A percentile compares a stretch with the other conserved stretches of the same genome.
These are phyloP conservation scores for Hesperophylax magnus DNA, from an alignment of 1,140 invertebrate species.

Conservation along the genomic window DNA sequence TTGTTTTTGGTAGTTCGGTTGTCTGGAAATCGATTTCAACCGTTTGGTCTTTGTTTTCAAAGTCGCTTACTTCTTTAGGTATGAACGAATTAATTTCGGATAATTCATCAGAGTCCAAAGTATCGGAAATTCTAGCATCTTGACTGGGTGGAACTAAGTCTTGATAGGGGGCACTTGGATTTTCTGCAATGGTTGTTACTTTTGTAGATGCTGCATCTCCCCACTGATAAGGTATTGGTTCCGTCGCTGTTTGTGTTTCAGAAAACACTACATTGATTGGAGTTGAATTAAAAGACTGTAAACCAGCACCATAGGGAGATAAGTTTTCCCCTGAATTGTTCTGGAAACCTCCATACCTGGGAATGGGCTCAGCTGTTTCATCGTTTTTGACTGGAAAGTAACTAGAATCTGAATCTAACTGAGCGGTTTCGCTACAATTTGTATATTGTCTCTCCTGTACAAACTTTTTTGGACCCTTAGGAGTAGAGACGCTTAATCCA, in stretches of 20 bases:
- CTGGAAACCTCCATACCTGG: slow-evolving; percentile 69
- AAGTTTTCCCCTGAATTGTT: slow-evolving; percentile 66
- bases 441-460: slow-evolving; percentile 12
- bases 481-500: slow-evolving; percentile 60
- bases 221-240: slow-evolving; percentile 56
- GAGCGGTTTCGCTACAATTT: slow-evolving; percentile 34
- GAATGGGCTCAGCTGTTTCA: slow-evolving; percentile 59
- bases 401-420: slow-evolving; percentile 60
- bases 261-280: slow-evolving; percentile 59
- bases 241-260: slow-evolving; percentile 39
- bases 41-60: slow-evolving; percentile 60
- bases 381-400: slow-evolving; percentile 64
- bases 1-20: slow-evolving; percentile 59
- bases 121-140: slow-evolving; percentile 35
- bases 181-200: slow-evolving; percentile 35
- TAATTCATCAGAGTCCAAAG: slow-evolving; percentile 52
- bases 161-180: slow-evolving; percentile 47
- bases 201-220: slow-evolving; percentile 52
- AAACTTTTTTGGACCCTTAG: slow-evolving; percentile 52
- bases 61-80: slow-evolving; percentile 55
- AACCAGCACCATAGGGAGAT: slow-evolving; percentile 62
- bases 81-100: slow-evolving; percentile 54
- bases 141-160: slow-evolving; percentile 46
- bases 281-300: slow-evolving; percentile 60
- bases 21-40: slow-evolving; percentile 58